Percentiles rank a stretch among this genome's conserved stretches.
phyloP scores from a whole-genome alignment of 2,888 invertebrate species.

The Thalpophila matura region DNA sequence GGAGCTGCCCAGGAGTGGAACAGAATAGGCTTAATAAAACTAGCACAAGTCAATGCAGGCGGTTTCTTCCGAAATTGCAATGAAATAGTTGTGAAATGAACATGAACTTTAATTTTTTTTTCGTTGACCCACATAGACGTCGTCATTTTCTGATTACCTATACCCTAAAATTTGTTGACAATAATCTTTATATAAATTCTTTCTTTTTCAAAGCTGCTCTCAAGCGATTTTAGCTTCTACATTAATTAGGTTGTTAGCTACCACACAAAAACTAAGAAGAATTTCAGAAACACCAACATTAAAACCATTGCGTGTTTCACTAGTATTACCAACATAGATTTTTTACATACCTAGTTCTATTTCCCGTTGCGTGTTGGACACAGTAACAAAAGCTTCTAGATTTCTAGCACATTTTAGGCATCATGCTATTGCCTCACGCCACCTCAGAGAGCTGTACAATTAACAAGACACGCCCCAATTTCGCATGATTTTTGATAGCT shows the following conservation, averaged over 20 bases:
- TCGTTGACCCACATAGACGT: too few species aligned
- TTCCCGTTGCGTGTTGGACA: constrained; percentile 45
- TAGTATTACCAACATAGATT: constrained; percentile 16
- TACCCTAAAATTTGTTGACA: too few species aligned
- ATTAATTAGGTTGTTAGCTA: neutral
- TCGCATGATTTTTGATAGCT: constrained; percentile 38
- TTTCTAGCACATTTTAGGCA: constrained; percentile 39
- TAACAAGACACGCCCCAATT: constrained; percentile 36
- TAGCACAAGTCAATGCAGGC: too few species aligned
- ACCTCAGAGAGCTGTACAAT: constrained; percentile 19
- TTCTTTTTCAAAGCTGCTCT: neutral
- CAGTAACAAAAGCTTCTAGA: constrained; percentile 24
- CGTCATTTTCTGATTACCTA: too few species aligned
- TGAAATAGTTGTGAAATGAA: too few species aligned
- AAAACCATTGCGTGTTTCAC: constrained; percentile 31
- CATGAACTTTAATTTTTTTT: too few species aligned
- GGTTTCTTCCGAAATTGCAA: too few species aligned
- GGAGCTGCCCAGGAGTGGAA: too few species aligned
- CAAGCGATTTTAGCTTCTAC: neutral
- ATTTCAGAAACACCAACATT: constrained; percentile 1
- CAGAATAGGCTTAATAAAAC: too few species aligned
- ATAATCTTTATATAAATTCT: too few species aligned
- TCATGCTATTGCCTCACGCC: constrained; percentile 40
- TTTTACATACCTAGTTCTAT: constrained; percentile 11
- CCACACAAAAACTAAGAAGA: neutral